Conservation (phyloP, 2,797 vertebrate genomes). For the Zalophus californianus region DNA sequence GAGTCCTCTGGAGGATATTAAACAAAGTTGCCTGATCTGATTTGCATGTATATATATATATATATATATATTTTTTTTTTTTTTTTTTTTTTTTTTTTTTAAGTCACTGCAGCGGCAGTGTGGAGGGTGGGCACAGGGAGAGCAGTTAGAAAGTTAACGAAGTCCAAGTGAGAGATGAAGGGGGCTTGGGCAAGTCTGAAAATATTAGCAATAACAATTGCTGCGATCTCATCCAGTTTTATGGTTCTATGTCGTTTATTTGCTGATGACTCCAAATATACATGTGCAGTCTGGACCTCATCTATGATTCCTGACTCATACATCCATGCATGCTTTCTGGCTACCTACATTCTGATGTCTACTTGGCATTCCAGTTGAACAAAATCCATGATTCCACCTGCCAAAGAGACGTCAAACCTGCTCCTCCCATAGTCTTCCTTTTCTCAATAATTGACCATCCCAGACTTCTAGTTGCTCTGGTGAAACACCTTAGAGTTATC, state of each 20-base stretch:
- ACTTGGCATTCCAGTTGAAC: background rate
- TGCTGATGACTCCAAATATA: background rate
- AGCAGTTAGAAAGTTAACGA: background rate
- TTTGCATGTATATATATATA: background rate
- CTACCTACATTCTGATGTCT: background rate
- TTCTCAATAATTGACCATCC: background rate
- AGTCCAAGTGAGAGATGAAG: background rate
- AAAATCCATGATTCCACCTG: background rate
- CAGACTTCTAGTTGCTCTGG: background rate
- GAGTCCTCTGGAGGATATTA: background rate
- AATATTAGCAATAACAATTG: background rate
- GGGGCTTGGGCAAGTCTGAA: background rate
- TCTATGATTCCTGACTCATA: background rate
- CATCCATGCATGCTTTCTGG: background rate
- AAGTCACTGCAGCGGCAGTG: background rate
- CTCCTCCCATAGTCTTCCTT: background rate
- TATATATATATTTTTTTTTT: too few relatives aligned
- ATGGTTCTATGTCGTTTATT: background rate
- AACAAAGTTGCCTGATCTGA: background rate
- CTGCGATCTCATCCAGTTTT: background rate
- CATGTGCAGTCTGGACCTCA: background rate
- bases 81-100: background rate
- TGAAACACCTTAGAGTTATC: background rate
- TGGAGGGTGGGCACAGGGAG: background rate
- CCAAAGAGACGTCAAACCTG: background rate